Base-by-base conservation (phyloP, 1,140 invertebrate species). In the Dendrolimus punctatus region DNA sequence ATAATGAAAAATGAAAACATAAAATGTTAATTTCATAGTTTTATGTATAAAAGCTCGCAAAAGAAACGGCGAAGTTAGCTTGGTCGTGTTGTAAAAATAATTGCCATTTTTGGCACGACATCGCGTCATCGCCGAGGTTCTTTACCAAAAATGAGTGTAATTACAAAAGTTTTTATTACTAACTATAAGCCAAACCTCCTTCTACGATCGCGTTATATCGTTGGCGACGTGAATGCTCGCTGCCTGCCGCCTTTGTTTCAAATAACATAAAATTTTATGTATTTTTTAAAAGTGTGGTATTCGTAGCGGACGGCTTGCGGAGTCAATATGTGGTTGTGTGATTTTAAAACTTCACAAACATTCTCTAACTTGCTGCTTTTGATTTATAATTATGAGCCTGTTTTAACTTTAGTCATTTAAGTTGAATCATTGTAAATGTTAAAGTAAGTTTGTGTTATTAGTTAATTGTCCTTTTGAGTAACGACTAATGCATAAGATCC, bases 151-250 rank as follows among this genome's bases (percentile, higher is more conserved):
- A 85, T 85, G 80, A 80, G 75, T 69, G 76, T 76, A 85, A 83
- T 85, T 83, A 83, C 68, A 73, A 83, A 85, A 85, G 82, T 83
- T 83, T 85, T 85, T 85, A 85, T 81, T 78, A 72, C 76, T 74
- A 73, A 84, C 61, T 73, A 76, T 64, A 69, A 66, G 80, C 82
- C 80, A 82, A 84, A 79, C 64, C 73, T 70, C 68, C 63, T 69
- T 73, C 64, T 67, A 66, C 68, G 58, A 73, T 55, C 56, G 51
- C 68, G 64, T 66, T 68, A 71, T 65, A 68, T 57, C 62, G 58
- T 59, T 58, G 62, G 64, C 62, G 62, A 65, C 57, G 56, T 57
- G 55, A 55, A 68, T 47, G 55, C 65, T 58, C 49, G 46, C 46
- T 64, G 54, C 49, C 63, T 23, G 51, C 62, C 61, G 62, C 62